Evolutionary conservation across 2,113 vertebrate genomes (phyloP).

Genomic region (Alouatta palliata): DNA sequence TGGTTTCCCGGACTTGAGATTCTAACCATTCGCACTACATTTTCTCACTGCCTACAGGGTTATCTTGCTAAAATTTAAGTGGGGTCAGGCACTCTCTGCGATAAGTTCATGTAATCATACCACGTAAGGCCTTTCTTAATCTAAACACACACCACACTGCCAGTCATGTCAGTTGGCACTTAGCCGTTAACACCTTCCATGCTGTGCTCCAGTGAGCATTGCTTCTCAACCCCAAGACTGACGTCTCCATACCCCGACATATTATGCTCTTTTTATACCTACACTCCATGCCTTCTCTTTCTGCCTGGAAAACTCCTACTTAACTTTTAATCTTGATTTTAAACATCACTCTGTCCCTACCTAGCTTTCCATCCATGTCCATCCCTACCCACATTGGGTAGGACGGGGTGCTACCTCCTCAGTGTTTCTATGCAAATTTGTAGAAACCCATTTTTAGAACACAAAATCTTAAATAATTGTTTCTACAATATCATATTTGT

Average conservation of each 20-base stretch:
- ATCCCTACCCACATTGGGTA: neutral
- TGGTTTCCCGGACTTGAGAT: neutral
- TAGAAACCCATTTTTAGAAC: neutral
- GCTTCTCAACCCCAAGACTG: neutral
- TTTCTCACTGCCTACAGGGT: neutral
- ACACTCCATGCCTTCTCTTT: neutral
- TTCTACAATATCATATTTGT: neutral
- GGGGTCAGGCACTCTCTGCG: neutral
- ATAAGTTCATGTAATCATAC: neutral
- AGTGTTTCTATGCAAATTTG: neutral
- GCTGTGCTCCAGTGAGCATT: neutral
- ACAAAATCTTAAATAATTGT: neutral
- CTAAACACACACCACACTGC: neutral
- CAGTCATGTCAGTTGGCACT: neutral
- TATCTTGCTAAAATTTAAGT: neutral
- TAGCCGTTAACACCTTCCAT: neutral
- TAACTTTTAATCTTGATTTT: neutral
- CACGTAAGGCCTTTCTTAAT: neutral
- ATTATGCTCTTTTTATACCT: neutral
- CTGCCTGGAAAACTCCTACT: neutral
- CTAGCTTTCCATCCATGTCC: neutral
- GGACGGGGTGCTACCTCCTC: neutral
- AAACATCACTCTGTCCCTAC: neutral
- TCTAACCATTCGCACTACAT: neutral
- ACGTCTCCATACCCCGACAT: neutral